Conservation (phyloP, 2,888 invertebrate species). For the Exephanes ischioxanthus region DNA sequence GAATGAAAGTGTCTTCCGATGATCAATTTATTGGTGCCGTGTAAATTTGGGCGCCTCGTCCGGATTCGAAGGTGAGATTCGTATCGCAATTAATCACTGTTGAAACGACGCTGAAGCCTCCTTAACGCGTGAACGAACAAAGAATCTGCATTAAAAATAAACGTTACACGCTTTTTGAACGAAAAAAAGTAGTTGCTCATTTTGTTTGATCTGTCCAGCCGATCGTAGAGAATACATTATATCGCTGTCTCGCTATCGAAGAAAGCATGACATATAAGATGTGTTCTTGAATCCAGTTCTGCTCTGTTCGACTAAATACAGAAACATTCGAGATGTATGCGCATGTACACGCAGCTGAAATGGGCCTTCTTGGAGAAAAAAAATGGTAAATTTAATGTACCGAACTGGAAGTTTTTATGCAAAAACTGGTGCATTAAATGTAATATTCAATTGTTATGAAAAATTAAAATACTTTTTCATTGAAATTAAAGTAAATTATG, state of each 20-base stretch:
- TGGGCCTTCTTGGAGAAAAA: too few relatives aligned
- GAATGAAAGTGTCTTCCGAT: background rate
- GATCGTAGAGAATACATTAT: background rate
- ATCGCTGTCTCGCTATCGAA: background rate
- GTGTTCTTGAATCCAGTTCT: too few relatives aligned
- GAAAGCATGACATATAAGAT: too few relatives aligned
- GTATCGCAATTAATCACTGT: background rate
- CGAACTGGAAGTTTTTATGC: too few relatives aligned
- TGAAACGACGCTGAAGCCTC: slow-evolving; percentile 21
- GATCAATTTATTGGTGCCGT: background rate
- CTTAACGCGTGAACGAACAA: slow-evolving; percentile 10
- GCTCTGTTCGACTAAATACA: too few relatives aligned
- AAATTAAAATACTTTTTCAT: too few relatives aligned
- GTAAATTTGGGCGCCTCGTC: background rate
- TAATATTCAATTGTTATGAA: too few relatives aligned
- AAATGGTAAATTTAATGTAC: too few relatives aligned
- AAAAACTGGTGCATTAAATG: too few relatives aligned
- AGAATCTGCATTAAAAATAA: slow-evolving; percentile 44
- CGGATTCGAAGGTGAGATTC: background rate
- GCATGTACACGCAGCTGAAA: too few relatives aligned
- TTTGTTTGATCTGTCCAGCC: slow-evolving; percentile 9
- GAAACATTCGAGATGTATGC: too few relatives aligned
- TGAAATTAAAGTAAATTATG: too few relatives aligned
- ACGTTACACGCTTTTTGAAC: slow-evolving; percentile 32
- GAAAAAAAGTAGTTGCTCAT: background rate